A percentile compares a stretch with the other conserved stretches of the same genome.
These are phyloP conservation scores for Spinus pinus DNA, from an alignment of 2,797 vertebrate species.

Conservation along the genomic window DNA sequence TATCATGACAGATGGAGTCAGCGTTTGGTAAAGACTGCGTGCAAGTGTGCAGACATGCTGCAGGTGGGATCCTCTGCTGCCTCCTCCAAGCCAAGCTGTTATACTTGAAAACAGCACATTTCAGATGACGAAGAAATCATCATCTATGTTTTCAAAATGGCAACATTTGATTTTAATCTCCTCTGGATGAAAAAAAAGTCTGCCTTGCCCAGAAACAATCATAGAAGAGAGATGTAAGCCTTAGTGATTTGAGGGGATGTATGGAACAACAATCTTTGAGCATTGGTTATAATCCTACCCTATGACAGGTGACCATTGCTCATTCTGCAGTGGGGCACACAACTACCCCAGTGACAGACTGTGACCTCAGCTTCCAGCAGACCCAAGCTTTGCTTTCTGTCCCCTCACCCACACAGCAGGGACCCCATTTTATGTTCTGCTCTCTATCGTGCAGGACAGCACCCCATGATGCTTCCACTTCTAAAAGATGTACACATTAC, in stretches of 20 bases:
- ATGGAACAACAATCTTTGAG: background rate
- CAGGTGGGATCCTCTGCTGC: constrained; percentile 47
- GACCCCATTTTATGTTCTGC: background rate
- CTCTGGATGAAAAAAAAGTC: background rate
- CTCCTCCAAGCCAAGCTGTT: constrained; percentile 60
- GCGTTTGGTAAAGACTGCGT: background rate
- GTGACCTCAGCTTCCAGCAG: background rate
- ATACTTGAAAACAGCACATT: background rate
- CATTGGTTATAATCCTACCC: background rate
- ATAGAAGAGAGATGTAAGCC: fast-evolving
- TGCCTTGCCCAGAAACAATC: background rate
- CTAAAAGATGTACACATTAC: background rate
- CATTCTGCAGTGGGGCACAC: background rate
- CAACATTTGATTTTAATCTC: background rate
- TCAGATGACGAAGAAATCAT: constrained; percentile 34
- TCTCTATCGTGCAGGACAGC: background rate
- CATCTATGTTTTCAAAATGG: background rate
- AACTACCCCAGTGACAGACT: fast-evolving
- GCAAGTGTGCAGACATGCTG: constrained; percentile 41
- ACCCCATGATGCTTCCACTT: background rate
- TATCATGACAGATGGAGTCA: constrained; percentile 62
- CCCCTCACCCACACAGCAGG: background rate
- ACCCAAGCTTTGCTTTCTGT: background rate
- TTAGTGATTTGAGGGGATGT: background rate
- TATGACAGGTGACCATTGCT: fast-evolving